A percentile compares a stretch with the other conserved stretches of the same genome.
Evolutionary conservation across 2,113 vertebrate species (phyloP).

Genomic region (Buteo buteo): DNA sequence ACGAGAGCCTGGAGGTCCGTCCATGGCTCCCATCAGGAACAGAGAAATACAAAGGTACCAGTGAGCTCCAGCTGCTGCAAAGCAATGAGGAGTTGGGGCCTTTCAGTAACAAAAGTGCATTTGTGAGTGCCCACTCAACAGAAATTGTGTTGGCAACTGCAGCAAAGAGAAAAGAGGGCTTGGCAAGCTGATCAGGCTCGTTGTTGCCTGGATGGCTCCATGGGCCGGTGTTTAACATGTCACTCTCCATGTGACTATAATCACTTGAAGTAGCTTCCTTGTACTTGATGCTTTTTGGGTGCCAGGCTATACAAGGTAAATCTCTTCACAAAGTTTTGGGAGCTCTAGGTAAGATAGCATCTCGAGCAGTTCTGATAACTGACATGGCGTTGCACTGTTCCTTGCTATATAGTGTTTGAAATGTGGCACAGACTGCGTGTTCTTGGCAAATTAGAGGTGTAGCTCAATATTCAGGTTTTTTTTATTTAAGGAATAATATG

Average conservation of each 20-base stretch:
- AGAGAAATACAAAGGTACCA: background rate
- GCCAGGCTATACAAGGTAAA: background rate
- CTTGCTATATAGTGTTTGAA: background rate
- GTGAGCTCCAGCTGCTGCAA: background rate
- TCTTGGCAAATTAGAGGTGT: background rate
- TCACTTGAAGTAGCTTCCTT: background rate
- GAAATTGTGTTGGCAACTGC: background rate
- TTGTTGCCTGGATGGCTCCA: background rate
- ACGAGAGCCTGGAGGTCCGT: background rate
- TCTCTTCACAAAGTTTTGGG: background rate
- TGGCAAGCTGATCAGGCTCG: background rate
- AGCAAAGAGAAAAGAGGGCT: background rate
- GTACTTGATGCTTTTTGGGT: background rate
- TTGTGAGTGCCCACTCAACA: background rate
- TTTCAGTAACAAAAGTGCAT: background rate
- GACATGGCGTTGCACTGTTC: background rate
- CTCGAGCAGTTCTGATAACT: background rate
- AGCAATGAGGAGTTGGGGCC: background rate
- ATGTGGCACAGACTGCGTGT: background rate
- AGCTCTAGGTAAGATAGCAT: background rate
- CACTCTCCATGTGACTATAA: background rate
- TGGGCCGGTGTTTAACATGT: background rate
- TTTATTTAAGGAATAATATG: background rate
- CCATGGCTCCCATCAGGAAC: background rate
- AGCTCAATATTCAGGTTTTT: rapidly evolving